phyloP scores from a whole-genome alignment of 2,797 vertebrate genomes.

The Channa striata region DNA sequence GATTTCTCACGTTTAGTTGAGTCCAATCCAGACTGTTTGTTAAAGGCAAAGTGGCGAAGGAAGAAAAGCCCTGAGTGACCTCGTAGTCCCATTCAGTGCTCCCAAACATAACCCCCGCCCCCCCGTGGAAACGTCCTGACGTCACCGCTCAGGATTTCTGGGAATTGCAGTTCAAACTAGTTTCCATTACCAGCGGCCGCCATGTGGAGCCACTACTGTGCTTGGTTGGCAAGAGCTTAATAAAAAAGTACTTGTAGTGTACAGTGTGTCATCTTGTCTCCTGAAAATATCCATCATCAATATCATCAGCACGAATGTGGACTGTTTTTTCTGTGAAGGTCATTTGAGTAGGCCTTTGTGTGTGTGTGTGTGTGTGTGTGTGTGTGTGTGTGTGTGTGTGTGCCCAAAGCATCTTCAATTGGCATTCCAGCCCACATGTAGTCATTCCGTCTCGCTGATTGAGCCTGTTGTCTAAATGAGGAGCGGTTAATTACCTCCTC shows the following conservation, averaged over 20 bases:
- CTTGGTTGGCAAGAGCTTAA: neutral
- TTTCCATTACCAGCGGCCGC: constrained; percentile 25
- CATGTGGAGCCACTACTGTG: constrained; percentile 44
- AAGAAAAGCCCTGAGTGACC: constrained; percentile 3
- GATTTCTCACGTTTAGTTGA: too few species aligned
- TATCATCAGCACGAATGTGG: constrained; percentile 29
- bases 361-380: constrained; percentile 12
- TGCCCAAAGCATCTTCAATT: constrained; percentile 35
- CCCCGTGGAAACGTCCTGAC: neutral
- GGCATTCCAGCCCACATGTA: constrained; percentile 57
- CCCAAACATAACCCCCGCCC: neutral
- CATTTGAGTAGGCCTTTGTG: constrained; percentile 9
- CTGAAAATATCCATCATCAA: constrained; percentile 10
- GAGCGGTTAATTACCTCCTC: constrained; percentile 72
- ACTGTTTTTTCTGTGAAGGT: constrained; percentile 38
- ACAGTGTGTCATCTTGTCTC: constrained; percentile 9
- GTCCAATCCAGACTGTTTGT: constrained; percentile 15
- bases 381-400: constrained; percentile 7
- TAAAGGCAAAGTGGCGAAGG: constrained; percentile 16
- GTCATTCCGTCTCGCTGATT: constrained; percentile 67
- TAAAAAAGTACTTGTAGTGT: neutral
- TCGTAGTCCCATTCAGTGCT: neutral
- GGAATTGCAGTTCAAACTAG: constrained; percentile 1
- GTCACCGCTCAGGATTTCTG: constrained; percentile 1
- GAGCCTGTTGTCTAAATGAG: constrained; percentile 75